Percentiles rank a stretch among this genome's conserved stretches.
phyloP scores from a whole-genome alignment of 2,888 invertebrate species.

The Abscondita cerata region DNA sequence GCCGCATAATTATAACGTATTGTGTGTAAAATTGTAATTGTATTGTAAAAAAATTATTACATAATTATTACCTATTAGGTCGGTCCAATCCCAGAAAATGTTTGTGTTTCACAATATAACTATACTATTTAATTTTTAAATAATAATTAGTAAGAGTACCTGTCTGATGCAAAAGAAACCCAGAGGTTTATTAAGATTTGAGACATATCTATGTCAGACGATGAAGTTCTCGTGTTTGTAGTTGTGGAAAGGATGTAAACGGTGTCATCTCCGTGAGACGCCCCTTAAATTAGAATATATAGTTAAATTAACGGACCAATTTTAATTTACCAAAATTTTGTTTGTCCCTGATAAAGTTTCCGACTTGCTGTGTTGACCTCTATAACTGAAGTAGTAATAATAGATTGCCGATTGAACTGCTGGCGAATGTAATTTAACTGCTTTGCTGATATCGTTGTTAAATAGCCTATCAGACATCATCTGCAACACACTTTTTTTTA shows the following conservation, averaged over 20 bases:
- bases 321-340: constrained; percentile 63
- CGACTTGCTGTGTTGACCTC: not conserved
- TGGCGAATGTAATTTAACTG: constrained; percentile 64
- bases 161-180: constrained; percentile 65
- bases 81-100: too few species aligned
- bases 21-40: too few species aligned
- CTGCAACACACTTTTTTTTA: too few species aligned
- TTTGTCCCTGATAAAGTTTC: constrained; percentile 47
- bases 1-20: too few species aligned
- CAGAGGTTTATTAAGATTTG: constrained; percentile 63
- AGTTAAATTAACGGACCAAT: constrained; percentile 18
- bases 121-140: too few species aligned
- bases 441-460: constrained; percentile 61
- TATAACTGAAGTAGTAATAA: constrained; percentile 65
- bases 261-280: constrained; percentile 70
- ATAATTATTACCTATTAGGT: too few species aligned
- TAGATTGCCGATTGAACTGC: constrained; percentile 65
- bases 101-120: too few species aligned
- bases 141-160: constrained; percentile 57
- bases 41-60: too few species aligned
- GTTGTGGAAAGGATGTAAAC: constrained; percentile 60
- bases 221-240: constrained; percentile 52
- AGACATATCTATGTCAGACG: constrained; percentile 63
- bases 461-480: constrained; percentile 70
- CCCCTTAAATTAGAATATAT: constrained; percentile 58